Percentiles rank a stretch among this genome's conserved stretches.
Evolutionary conservation across 2,797 vertebrate genomes (phyloP).

Genomic region (Chrysocyon brachyurus): DNA sequence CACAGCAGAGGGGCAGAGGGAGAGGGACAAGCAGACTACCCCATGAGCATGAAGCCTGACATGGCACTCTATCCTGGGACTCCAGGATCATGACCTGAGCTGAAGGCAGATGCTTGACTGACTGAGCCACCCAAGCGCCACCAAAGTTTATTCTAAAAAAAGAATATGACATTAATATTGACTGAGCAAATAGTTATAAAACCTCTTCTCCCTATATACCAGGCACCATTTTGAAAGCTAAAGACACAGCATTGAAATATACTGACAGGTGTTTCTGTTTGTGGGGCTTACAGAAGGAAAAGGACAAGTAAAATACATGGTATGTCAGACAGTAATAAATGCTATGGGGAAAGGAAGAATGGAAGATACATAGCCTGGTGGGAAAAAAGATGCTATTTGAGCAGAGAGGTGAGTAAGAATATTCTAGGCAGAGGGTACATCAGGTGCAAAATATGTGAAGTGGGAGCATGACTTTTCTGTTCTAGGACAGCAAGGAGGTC

Average conservation of each 20-base stretch:
- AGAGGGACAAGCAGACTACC: no score
- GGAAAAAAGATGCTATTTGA: not conserved
- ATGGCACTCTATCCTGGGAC: no score
- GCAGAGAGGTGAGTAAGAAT: not conserved
- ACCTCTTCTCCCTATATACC: not conserved
- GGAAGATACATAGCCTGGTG: not conserved
- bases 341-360: not conserved
- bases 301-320: not conserved
- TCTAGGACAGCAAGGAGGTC: not conserved
- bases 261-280: not conserved
- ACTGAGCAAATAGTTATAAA: not conserved
- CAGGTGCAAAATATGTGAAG: not conserved
- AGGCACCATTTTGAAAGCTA: conserved; percentile 41
- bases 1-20: no score
- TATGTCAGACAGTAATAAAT: not conserved
- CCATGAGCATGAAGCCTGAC: no score
- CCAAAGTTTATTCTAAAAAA: not conserved
- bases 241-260: not conserved
- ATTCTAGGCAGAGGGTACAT: not conserved
- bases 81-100: no score
- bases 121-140: no score
- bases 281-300: not conserved
- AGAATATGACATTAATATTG: not conserved
- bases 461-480: not conserved
- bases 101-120: no score